Base-by-base conservation (phyloP, 2,888 invertebrate species). In the Oxyteleia sp. region DNA sequence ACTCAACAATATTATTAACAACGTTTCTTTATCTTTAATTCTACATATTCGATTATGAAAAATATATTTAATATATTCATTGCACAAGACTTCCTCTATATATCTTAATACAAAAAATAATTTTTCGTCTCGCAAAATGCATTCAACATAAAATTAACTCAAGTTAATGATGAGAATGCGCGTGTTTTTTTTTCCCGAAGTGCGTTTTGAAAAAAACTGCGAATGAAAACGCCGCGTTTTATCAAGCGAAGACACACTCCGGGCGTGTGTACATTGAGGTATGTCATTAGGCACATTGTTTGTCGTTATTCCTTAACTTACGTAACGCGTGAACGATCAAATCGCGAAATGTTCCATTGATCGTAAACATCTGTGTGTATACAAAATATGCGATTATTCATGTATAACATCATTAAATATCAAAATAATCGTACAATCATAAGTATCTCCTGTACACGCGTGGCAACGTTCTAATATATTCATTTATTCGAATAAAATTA, bases 231-330 rank as follows among this genome's bases (percentile, higher is more conserved):
- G 45, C 7, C 15, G 4, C 18, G 4, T 38, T 38, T 20, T 15
- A 20, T 38, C 13, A 63, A 47, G 51, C 80, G 72, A 82, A 79
- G 43, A 55, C 82, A 55, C 82, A 85, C 47, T 80, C 79, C 71
- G 76, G 79, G 59, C 49, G 35, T 41, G 66, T 82, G 88, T 91
- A 87, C 87, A 86, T 85, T 91, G 92, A 92, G 92, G 92, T 92
- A 92, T 91, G 88, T 92, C 90, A 89, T 91, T 91, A 90, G 92
- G 89, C 90, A 91, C 88, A 82, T 88, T 64, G 79, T 86, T 85
- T 81, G 74, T 84, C 79, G 66, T 80, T 72, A 74, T 55, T 79
- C 20, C 29, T 76, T 76, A 85, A 76, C 75, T 79, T 76, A 72
- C 57, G 15, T 75, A 75, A 82, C 61, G 64, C 55, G 13, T 74